Evolutionary conservation across 2,888 invertebrate species (phyloP), one percentile per base, ranked within the genome.

Genomic region (Phengaris arion): DNA sequence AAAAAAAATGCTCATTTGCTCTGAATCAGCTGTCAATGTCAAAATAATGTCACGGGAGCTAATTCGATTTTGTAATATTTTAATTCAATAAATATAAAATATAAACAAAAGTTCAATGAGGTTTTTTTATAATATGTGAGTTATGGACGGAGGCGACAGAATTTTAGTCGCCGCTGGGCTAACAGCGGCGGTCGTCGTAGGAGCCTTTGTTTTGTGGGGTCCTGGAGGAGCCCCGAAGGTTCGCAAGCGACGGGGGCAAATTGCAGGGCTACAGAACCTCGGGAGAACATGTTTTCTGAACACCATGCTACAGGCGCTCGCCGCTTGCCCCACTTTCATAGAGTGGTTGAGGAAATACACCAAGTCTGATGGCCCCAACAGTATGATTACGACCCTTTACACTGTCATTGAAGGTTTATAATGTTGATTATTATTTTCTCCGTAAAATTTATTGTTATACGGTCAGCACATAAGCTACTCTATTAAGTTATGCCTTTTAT

Each of bases 281-380:
- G 98, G 98, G 68, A 96, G 97, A 81, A 98, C 98, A 0, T 99
- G 99, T 89, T 99, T 98, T 87, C 92, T 99, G 75, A 99, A 99
- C 91, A 97, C 98, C 0, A 92, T 98, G 72, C 93, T 99, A 48
- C 99, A 99, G 92, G 97, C 98, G 2, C 91, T 98, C 80, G 97
- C 98, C 46, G 97, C 98, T 5, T 98, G 98, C 87, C 96, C 97
- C 57, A 95, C 95, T 78, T 97, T 98, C 84, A 95, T 97, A 77
- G 94, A 95, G 13, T 99, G 98, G 98, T 91, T 98, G 52, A 95
- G 95, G 82, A 92, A 94, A 78, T 95, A 95, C 80, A 95, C 95
- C 8, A 94, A 95, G 77, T 91, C 94, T 51, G 91, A 93, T 68
- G 95, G 95, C 79, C 95, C 96, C 81, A 96, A 96, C 80, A 96